Evolutionary conservation across 2,113 vertebrate genomes (phyloP), one percentile per base, ranked within the genome.

Genomic region (Grus americana): DNA sequence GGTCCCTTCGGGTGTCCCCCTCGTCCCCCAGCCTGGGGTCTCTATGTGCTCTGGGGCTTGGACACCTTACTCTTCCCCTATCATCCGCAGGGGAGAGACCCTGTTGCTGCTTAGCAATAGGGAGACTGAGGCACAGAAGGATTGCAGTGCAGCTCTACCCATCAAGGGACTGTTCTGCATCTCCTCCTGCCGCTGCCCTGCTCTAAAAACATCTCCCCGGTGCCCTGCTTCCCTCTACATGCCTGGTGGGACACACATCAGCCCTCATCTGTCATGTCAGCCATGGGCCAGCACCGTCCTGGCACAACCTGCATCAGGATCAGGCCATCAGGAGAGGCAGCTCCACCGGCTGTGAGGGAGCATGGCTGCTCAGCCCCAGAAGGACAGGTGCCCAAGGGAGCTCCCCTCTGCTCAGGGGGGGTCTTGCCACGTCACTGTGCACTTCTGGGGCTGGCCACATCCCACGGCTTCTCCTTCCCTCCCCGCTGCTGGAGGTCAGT

Each of bases 231-330:
- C 30, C 30, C 23, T 49, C 55, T 78, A 50, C 27, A 26, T 10
- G 59, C 40, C 80, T 65, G 30, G 10, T 29, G 18, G 36, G 32
- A 58, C 16, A 20, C 8, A 0, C 23, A 58, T 32, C 79, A 79
- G 61, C 8, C 30, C 9, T 2, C 9, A 32, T 22, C 6, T 34
- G 46, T 34, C 30, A 14, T 40, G 72, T 50, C 7, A 3, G 15
- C 27, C 0, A 0, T 8, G 16, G 55, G 24, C 26, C 9, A 9
- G n/a, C 10, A 47, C 10, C 4, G 29, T 66, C 50, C 42, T 16
- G 14, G 40, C 34, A 13, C 29, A 79, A 34, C 17, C 7, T 71
- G 42, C 23, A 17, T 32, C 42, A 76, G 49, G 23, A 29, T 85
- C 23, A 26, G 36, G 70, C 61, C 23, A 3, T 3, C 5, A 38